These are phyloP conservation scores for Phymanthus crucifer DNA, from an alignment of 92 coral and sea anemone genomes.

Conservation along the genomic window DNA sequence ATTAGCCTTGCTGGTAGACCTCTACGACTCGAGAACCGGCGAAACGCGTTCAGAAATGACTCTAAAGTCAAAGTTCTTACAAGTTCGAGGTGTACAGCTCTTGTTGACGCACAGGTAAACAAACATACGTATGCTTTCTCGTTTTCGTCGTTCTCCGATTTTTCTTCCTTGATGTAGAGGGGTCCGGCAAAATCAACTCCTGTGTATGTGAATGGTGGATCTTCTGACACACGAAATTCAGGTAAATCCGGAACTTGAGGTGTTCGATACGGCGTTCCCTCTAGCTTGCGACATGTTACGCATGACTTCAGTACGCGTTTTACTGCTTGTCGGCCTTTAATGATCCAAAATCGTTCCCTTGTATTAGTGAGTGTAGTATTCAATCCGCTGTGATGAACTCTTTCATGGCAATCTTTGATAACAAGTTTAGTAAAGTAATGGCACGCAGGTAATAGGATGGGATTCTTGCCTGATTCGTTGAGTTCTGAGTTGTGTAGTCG, in stretches of 20 bases:
- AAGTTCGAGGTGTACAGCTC: constrained; percentile 57
- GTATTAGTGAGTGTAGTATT: constrained; percentile 37
- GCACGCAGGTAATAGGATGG: constrained; percentile 39
- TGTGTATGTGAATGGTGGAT: constrained; percentile 13
- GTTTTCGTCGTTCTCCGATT: background rate
- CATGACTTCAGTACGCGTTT: constrained; percentile 28
- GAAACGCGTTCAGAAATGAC: constrained; percentile 44
- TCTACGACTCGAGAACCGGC: constrained; percentile 43
- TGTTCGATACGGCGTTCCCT: constrained; percentile 24
- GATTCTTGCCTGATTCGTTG: constrained; percentile 38
- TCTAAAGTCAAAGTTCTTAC: constrained; percentile 27
- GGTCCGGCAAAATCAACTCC: constrained; percentile 37
- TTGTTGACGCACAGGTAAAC: constrained; percentile 52
- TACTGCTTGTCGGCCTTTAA: constrained; percentile 28
- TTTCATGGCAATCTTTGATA: constrained; percentile 42
- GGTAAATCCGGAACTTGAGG: constrained; percentile 33
- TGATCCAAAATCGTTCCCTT: constrained; percentile 43
- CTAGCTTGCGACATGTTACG: constrained; percentile 27
- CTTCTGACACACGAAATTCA: constrained; percentile 28
- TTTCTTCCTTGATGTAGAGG: background rate
- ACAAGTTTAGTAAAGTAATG: constrained; percentile 45
- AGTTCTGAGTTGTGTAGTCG: constrained; percentile 36
- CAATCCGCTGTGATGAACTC: constrained; percentile 49
- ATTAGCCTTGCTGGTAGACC: constrained; percentile 37
- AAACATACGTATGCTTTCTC: constrained; percentile 43